phyloP scores from a whole-genome alignment of 2,888 invertebrate species.

The Elegia similella region DNA sequence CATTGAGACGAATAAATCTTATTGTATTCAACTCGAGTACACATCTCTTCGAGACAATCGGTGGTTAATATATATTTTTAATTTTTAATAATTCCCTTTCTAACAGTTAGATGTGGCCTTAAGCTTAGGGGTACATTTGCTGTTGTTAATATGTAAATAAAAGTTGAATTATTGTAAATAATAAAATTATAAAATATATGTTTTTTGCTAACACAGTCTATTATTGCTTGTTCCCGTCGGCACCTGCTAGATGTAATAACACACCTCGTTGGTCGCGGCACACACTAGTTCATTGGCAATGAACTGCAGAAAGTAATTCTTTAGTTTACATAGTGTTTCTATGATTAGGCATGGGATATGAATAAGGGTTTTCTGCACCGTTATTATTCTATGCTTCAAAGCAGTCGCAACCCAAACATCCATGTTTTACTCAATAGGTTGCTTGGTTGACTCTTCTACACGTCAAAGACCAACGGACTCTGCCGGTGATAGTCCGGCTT shows the following conservation, averaged over 20 bases:
- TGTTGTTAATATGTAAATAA: constrained; percentile 82
- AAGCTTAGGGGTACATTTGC: constrained; percentile 60
- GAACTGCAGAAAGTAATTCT: not conserved
- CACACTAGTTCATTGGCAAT: not conserved
- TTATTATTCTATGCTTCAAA: not conserved
- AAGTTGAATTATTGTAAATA: constrained; percentile 81
- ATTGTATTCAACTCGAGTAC: not conserved
- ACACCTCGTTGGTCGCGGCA: not conserved
- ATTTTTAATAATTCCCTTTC: constrained; percentile 57
- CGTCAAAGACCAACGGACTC: too few species aligned
- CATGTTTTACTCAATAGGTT: not conserved
- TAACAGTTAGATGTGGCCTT: constrained; percentile 72
- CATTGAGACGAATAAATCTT: constrained; percentile 33
- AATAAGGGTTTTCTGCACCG: not conserved
- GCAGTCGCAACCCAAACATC: not conserved
- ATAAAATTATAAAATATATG: constrained; percentile 79
- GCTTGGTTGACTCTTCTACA: too few species aligned
- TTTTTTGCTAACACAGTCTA: constrained; percentile 71
- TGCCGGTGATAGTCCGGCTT: too few species aligned
- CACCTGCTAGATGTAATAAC: constrained; percentile 4
- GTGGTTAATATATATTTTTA: constrained; percentile 44
- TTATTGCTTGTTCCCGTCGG: too few species aligned
- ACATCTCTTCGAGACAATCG: not conserved
- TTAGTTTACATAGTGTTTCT: not conserved
- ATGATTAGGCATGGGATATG: not conserved